These are phyloP conservation scores for Pachycephus smyrnensis DNA, from an alignment of 2,888 invertebrate genomes.

Conservation along the genomic window DNA sequence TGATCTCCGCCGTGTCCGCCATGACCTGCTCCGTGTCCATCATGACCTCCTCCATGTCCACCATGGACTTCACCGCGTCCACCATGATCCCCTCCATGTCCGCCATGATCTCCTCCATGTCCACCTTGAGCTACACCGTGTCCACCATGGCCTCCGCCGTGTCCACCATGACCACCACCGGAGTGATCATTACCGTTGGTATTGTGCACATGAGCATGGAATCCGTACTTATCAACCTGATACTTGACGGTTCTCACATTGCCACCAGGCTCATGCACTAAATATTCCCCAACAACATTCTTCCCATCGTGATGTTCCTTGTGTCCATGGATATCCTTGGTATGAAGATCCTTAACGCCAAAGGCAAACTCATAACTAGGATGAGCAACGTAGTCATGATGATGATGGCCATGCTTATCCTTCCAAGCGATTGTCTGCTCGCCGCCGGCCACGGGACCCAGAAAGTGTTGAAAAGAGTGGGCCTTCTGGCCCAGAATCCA, in stretches of 20 bases:
- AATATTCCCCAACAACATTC: conserved; percentile 34
- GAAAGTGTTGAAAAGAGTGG: conserved; percentile 35
- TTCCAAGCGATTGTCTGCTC: conserved; percentile 32
- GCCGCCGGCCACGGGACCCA: conserved; percentile 33
- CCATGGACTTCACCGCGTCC: too few relatives aligned
- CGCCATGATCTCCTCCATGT: not conserved
- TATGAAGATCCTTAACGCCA: conserved; percentile 35
- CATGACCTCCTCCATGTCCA: too few relatives aligned
- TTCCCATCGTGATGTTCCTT: conserved; percentile 35
- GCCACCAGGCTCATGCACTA: conserved; percentile 35
- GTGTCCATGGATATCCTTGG: conserved; percentile 35
- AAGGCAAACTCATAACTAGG: conserved; percentile 37
- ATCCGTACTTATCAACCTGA: conserved; percentile 35
- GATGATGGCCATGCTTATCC: conserved; percentile 38
- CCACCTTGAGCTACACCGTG: not conserved
- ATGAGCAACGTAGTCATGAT: conserved; percentile 36
- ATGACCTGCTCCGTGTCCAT: too few relatives aligned
- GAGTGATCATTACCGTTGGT: conserved; percentile 27
- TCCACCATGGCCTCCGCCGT: not conserved
- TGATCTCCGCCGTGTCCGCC: too few relatives aligned
- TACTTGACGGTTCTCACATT: conserved; percentile 39
- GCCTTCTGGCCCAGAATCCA: conserved; percentile 23
- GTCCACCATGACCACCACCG: conserved; percentile 8
- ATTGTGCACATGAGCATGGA: conserved; percentile 25
- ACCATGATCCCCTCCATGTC: not conserved